Evolutionary conservation across 2,888 invertebrate genomes (phyloP).

Genomic region (Temnothorax rugatulus): DNA sequence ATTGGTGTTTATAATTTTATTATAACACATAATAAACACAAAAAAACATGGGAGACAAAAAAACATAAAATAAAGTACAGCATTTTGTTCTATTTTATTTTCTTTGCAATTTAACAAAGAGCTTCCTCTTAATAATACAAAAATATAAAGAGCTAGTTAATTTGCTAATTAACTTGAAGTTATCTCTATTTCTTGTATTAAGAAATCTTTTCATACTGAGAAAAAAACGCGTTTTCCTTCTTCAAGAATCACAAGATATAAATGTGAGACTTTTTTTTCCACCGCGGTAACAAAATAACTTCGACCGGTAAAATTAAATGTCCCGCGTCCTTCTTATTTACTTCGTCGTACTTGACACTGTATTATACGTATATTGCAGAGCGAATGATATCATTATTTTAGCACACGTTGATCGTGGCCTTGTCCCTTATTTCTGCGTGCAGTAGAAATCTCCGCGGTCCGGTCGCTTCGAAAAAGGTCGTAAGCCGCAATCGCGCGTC

Average conservation of each 20-base stretch:
- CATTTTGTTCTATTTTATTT: background rate
- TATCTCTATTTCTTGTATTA: background rate
- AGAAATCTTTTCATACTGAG: background rate
- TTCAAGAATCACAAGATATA: background rate
- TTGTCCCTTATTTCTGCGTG: slow-evolving; percentile 33
- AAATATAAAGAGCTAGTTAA: background rate
- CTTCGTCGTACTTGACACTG: background rate
- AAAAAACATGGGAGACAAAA: background rate
- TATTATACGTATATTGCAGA: background rate
- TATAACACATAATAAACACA: background rate
- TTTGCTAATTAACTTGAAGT: background rate
- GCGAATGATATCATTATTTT: slow-evolving; percentile 8
- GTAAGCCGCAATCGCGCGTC: slow-evolving; percentile 21
- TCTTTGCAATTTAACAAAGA: background rate
- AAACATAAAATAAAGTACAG: background rate
- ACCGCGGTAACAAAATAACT: background rate
- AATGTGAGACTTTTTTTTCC: background rate
- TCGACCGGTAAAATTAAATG: slow-evolving; percentile 19
- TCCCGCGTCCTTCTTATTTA: background rate
- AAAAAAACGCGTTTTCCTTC: background rate
- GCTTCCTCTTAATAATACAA: background rate
- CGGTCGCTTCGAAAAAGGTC: slow-evolving; percentile 19
- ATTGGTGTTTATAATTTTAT: background rate
- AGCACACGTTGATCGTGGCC: slow-evolving; percentile 19
- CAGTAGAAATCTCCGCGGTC: slow-evolving; percentile 31